Evolutionary conservation across 2,888 invertebrate species (phyloP).

Genomic region (Prosopocoilus inquinatus): DNA sequence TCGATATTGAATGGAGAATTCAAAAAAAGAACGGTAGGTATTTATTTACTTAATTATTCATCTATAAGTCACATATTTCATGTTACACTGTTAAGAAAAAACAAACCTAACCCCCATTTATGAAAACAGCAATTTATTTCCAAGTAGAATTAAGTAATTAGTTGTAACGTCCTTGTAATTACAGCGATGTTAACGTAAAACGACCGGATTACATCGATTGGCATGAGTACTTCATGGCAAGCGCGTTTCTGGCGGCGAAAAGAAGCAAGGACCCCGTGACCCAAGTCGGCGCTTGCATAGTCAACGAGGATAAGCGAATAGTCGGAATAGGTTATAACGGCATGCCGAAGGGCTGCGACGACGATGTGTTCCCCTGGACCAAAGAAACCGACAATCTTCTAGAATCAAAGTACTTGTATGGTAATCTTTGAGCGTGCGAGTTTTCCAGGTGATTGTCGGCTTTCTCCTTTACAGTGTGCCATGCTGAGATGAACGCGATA

Average conservation of each 20-base stretch:
- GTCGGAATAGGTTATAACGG: slow-evolving; percentile 97
- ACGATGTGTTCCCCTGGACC: slow-evolving; percentile 88
- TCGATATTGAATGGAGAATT: too few relatives aligned
- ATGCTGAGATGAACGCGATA: slow-evolving; percentile 97
- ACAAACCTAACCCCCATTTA: too few relatives aligned
- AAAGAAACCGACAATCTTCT: slow-evolving; percentile 61
- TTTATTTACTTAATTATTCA: too few relatives aligned
- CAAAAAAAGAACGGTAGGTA: too few relatives aligned
- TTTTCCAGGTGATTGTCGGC: background rate
- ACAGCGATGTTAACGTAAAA: slow-evolving; percentile 48
- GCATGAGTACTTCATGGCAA: slow-evolving; percentile 96
- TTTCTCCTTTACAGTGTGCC: slow-evolving; percentile 72
- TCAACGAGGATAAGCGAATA: slow-evolving; percentile 81
- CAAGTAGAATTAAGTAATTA: too few relatives aligned
- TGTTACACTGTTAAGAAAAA: too few relatives aligned
- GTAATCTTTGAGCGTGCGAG: slow-evolving; percentile 52
- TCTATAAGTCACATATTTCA: too few relatives aligned
- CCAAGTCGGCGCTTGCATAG: slow-evolving; percentile 95
- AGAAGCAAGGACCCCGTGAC: slow-evolving; percentile 92
- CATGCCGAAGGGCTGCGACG: slow-evolving; percentile 87
- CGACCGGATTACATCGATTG: slow-evolving; percentile 72
- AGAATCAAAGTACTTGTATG: slow-evolving; percentile 83
- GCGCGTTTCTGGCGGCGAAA: slow-evolving; percentile 85
- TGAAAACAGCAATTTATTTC: too few relatives aligned
- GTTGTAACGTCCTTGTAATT: background rate